Conservation (phyloP, 1,140 invertebrate genomes). For the Drosophila novamexicana region DNA sequence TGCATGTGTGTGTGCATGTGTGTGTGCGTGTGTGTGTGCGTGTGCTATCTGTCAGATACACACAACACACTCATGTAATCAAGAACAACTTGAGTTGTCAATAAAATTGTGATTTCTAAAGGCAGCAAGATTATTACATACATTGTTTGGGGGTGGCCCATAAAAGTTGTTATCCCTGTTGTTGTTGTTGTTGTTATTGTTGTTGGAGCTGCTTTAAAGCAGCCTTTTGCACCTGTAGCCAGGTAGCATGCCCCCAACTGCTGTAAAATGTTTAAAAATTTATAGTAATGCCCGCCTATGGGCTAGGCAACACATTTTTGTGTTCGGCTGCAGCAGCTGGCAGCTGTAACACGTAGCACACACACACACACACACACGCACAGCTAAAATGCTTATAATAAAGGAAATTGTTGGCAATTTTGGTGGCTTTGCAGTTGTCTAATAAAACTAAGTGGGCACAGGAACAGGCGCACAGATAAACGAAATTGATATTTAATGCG, state of each 20-base stretch:
- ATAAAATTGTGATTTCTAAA: conserved; percentile 83
- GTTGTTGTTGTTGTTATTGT: neutral
- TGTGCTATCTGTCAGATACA: conserved; percentile 55
- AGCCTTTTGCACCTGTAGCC: conserved; percentile 69
- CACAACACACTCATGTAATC: conserved; percentile 68
- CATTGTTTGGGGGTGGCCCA: conserved; percentile 54
- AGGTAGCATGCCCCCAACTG: conserved; percentile 16
- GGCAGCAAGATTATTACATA: conserved; percentile 72
- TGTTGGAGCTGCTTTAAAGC: conserved; percentile 45
- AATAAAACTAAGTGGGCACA: conserved; percentile 77
- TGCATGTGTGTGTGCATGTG: conserved; percentile 24
- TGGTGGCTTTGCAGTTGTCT: conserved; percentile 60
- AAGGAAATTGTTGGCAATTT: conserved; percentile 81
- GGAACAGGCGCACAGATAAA: conserved; percentile 65
- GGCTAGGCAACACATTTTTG: conserved; percentile 62
- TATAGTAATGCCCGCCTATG: conserved; percentile 74
- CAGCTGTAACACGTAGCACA: conserved; percentile 46
- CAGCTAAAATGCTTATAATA: conserved; percentile 59
- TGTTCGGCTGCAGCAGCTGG: conserved; percentile 52
- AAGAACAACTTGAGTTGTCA: conserved; percentile 82
- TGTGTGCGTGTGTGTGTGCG: conserved; percentile 26
- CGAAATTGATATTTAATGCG: conserved; percentile 81
- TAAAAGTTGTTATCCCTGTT: conserved; percentile 49
- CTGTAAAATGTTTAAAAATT: conserved; percentile 60
- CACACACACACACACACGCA: neutral